Base-by-base conservation (phyloP, 2,113 vertebrate genomes). In the Entelurus aequoreus region DNA sequence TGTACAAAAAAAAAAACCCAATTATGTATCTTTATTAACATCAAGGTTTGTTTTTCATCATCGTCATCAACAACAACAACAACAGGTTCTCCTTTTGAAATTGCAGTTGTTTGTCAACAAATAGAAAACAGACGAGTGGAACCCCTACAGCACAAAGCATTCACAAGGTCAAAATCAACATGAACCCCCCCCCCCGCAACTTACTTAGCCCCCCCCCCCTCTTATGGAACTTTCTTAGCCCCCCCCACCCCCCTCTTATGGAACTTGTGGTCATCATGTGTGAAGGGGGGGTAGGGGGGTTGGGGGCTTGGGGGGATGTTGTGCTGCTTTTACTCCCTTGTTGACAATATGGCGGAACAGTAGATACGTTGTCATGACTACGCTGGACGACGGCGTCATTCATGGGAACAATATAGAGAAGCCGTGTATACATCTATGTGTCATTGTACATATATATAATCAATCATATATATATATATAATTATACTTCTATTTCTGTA, bases 21-120 rank as follows among this genome's bases (percentile, higher is more conserved):
- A 94, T 97, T 95, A 95, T 94, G 95, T 92, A 95, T 95, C 95
- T 98, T 98, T 98, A 98, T 97, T 97, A 94, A 94, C 94, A 95
- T 95, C 91, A 91, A 97, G 90, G 93, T 80, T 88, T 88, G 75
- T 85, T 79, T 71, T 65, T 83, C 79, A 28, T 28, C 28, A 28
- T 28, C 28, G 4, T 28, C 28, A 28, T 28, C 28, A 28, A 3
- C 28, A 28, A 28, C 28, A 28, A 28, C 28, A 28, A 82, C 79
- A 79, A 84, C 85, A 89, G 75, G 54, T 44, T 66, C 83, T 85
- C 74, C 78, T 84, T 84, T 19, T 87, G 84, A 79, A 89, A 93
- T 89, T 88, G 81, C 83, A 84, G 84, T 82, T 92, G 90, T 91
- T 93, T 93, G 92, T 95, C 92, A 94, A 98, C 94, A 95, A 94